These are phyloP conservation scores for Amphimedon queenslandica DNA, from an alignment of 37 sponge, comb jelly and placozoan species.

Conservation along the genomic window DNA sequence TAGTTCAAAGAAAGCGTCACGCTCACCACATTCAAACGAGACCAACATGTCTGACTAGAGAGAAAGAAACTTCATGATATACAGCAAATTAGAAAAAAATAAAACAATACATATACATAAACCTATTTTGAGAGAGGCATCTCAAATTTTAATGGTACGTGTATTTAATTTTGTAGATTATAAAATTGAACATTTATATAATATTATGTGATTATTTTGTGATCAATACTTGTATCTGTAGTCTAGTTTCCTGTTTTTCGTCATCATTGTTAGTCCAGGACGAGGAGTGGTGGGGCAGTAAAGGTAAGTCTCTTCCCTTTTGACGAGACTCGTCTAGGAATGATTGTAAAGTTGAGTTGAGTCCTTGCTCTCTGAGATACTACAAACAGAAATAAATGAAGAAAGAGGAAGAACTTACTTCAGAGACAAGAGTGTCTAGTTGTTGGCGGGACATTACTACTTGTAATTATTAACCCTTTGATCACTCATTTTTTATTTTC, in stretches of 20 bases:
- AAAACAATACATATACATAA: neutral
- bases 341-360: neutral
- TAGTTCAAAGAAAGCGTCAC: constrained; percentile 46
- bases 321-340: neutral
- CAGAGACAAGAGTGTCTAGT: no score
- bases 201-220: neutral
- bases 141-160: no score
- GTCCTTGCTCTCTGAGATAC: neutral
- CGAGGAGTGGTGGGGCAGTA: no score
- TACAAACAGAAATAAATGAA: neutral
- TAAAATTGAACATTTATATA: no score
- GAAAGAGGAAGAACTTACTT: no score
- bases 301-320: no score
- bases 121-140: neutral
- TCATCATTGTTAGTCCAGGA: no score
- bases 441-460: no score
- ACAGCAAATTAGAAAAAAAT: neutral
- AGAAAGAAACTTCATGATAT: neutral
- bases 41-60: constrained; percentile 38
- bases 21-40: constrained; percentile 64
- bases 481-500: no score
- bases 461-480: no score
- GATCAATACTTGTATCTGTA: neutral
- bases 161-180: no score
- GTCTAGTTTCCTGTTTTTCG: neutral